These are phyloP conservation scores for Ceuthmochares aereus DNA, from an alignment of 2,113 vertebrate species.

Conservation along the genomic window DNA sequence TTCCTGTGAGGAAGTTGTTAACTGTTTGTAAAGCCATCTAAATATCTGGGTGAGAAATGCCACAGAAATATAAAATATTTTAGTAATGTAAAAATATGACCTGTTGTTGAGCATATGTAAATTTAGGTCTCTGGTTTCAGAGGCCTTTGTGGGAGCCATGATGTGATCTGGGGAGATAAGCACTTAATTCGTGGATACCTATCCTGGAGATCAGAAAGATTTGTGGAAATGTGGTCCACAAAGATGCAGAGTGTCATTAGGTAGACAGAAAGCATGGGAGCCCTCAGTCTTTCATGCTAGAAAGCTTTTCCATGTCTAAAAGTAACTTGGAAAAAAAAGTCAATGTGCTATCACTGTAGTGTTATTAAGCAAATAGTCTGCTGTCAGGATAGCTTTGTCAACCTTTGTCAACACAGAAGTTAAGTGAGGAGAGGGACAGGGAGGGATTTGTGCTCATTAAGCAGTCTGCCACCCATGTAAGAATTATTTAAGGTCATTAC, in stretches of 20 bases:
- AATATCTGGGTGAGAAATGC: neutral
- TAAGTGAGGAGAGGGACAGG: neutral
- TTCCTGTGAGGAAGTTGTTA: neutral
- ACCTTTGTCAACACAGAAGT: neutral
- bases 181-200: neutral
- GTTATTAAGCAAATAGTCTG: neutral
- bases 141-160: neutral
- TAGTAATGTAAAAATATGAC: neutral
- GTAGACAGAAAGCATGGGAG: neutral
- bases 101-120: neutral
- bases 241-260: neutral
- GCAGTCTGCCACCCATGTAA: accelerated
- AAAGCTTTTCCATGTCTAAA: neutral
- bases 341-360: neutral
- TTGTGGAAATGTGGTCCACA: neutral
- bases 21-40: neutral
- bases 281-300: neutral
- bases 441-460: neutral
- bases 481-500: neutral
- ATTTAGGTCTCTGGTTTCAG: neutral
- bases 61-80: neutral
- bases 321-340: neutral
- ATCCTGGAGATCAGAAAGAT: neutral
- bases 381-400: neutral
- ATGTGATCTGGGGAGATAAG: neutral